Conservation (phyloP, 1,140 invertebrate species). For the Tenebrio molitor region DNA sequence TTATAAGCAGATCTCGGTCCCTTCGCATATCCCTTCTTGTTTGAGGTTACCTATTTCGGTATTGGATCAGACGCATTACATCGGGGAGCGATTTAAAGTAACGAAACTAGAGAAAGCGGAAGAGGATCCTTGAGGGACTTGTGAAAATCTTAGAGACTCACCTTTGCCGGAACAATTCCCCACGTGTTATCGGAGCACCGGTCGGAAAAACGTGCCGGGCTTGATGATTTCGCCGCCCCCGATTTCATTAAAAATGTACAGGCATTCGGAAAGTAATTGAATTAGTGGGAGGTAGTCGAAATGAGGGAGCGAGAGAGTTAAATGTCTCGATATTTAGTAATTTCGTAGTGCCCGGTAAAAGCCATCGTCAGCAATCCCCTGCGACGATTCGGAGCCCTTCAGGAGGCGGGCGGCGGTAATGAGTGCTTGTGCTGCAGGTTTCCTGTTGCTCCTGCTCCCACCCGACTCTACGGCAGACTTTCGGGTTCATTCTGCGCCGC, state of each 20-base stretch:
- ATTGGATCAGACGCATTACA: slow-evolving; percentile 4
- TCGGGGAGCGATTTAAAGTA: neutral
- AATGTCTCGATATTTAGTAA: slow-evolving; percentile 48
- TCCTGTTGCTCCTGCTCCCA: slow-evolving; percentile 52
- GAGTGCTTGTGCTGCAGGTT: slow-evolving; percentile 61
- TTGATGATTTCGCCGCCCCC: neutral
- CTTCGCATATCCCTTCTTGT: neutral
- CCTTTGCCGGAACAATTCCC: no score
- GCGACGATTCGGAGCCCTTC: neutral
- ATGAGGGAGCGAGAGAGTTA: slow-evolving; percentile 33
- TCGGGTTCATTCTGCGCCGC: slow-evolving; percentile 48
- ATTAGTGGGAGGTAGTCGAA: slow-evolving; percentile 37
- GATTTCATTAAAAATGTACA: slow-evolving; percentile 25
- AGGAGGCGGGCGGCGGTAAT: slow-evolving; percentile 50
- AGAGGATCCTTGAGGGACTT: no score
- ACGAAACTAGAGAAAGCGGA: neutral
- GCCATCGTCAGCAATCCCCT: slow-evolving; percentile 42
- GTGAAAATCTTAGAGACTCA: no score
- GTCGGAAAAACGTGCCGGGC: no score
- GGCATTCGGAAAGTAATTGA: slow-evolving; percentile 23
- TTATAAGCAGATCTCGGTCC: neutral
- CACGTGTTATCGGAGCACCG: no score
- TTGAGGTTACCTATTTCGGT: neutral
- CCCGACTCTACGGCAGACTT: slow-evolving; percentile 40
- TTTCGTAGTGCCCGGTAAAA: slow-evolving; percentile 47